A percentile compares a stretch with the other conserved stretches of the same genome.
These are phyloP conservation scores for Drosophila subobscura DNA, from an alignment of 1,140 invertebrate species.

Conservation along the genomic window DNA sequence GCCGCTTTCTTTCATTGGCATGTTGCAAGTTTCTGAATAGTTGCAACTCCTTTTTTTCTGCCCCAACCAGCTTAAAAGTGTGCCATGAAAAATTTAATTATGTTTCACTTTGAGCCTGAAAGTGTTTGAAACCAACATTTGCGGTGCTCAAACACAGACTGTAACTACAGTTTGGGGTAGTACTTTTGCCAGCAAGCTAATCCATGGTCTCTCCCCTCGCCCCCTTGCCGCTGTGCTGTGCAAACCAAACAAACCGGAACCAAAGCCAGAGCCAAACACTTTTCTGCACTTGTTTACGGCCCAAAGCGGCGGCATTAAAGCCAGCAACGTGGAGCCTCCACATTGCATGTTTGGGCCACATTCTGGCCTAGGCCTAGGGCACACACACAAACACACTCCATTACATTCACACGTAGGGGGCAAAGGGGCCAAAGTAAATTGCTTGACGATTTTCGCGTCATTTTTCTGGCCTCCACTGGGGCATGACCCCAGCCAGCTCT, in stretches of 20 bases:
- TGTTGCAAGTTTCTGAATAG: no score
- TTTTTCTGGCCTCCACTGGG: slow-evolving; percentile 30
- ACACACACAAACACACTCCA: slow-evolving; percentile 15
- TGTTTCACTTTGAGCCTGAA: slow-evolving; percentile 1
- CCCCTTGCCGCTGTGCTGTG: not conserved
- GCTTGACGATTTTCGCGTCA: slow-evolving; percentile 55
- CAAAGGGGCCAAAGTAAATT: slow-evolving; percentile 32
- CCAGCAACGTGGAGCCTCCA: slow-evolving; percentile 25
- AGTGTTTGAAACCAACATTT: slow-evolving; percentile 10
- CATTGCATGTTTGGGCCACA: slow-evolving; percentile 53
- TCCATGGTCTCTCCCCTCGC: slow-evolving; percentile 20
- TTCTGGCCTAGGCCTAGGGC: slow-evolving; percentile 30
- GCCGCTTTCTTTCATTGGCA: no score
- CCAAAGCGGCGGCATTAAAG: slow-evolving; percentile 44
- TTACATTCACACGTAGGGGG: not conserved
- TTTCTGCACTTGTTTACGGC: slow-evolving; percentile 44
- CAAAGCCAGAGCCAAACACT: slow-evolving; percentile 35
- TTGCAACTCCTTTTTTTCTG: no score
- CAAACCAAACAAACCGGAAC: slow-evolving; percentile 44
- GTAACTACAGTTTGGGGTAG: slow-evolving; percentile 29
- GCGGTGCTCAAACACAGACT: slow-evolving; percentile 11
- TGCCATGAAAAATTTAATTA: slow-evolving; percentile 12
- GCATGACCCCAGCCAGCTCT: slow-evolving; percentile 9
- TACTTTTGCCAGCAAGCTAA: slow-evolving; percentile 31
- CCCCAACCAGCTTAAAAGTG: no score